phyloP scores from a whole-genome alignment of 2,888 invertebrate genomes.

The Zhuqinia jingwanae region DNA sequence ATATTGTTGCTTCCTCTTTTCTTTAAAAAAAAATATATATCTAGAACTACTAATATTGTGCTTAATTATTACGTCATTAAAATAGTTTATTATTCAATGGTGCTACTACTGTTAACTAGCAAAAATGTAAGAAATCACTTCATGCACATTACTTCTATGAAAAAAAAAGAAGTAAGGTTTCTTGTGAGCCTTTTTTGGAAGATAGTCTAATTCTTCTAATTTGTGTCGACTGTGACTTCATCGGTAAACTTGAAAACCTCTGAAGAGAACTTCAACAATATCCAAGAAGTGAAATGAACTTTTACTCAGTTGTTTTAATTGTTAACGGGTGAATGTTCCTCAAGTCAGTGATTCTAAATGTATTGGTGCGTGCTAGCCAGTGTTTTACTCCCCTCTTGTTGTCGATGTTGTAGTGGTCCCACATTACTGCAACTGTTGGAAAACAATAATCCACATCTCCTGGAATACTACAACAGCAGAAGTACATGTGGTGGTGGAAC shows the following conservation, averaged over 20 bases:
- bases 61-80: no score
- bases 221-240: no score
- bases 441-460: slow-evolving; percentile 42
- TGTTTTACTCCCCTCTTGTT: slow-evolving; percentile 51
- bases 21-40: neutral
- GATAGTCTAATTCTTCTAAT: no score
- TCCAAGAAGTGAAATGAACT: slow-evolving; percentile 30
- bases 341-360: slow-evolving; percentile 60
- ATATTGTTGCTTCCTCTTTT: slow-evolving; percentile 30
- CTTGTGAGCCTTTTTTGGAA: no score
- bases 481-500: slow-evolving; percentile 45
- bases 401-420: slow-evolving; percentile 46
- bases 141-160: neutral
- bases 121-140: neutral
- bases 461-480: slow-evolving; percentile 10
- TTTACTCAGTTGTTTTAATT: slow-evolving; percentile 36
- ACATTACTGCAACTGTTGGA: slow-evolving; percentile 37
- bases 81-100: neutral
- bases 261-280: no score
- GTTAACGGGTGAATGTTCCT: slow-evolving; percentile 47
- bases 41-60: neutral
- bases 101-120: neutral
- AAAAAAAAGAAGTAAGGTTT: no score
- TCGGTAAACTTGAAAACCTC: no score
- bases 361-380: slow-evolving; percentile 60